These are phyloP conservation scores for Melanogrammus aeglefinus DNA, from an alignment of 2,797 vertebrate genomes.

Conservation along the genomic window DNA sequence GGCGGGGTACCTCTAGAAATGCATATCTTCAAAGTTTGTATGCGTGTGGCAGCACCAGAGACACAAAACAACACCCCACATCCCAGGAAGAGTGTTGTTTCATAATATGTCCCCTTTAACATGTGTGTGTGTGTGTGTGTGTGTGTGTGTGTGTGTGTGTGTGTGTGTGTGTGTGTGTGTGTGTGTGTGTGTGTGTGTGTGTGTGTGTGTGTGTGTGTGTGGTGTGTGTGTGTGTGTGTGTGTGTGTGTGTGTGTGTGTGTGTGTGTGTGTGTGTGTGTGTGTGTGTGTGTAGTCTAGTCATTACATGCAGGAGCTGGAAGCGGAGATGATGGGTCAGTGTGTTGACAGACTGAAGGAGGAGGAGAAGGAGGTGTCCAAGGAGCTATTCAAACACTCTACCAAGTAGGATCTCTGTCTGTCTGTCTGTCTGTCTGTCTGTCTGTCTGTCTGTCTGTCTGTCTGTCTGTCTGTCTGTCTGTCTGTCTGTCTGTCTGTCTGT, in stretches of 20 bases:
- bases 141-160: neutral
- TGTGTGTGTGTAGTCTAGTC: constrained; percentile 78
- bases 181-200: constrained; percentile 42
- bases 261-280: neutral
- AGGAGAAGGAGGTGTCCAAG: constrained; percentile 82
- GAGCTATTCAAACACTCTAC: constrained; percentile 95
- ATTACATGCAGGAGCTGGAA: constrained; percentile 85
- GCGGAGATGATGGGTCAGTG: constrained; percentile 81
- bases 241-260: neutral
- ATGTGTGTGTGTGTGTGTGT: neutral
- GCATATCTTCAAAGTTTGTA: too few species aligned
- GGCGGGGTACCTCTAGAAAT: too few species aligned
- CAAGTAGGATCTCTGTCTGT: constrained; percentile 74
- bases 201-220: constrained; percentile 7
- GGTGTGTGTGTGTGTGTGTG: neutral
- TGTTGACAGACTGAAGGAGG: constrained; percentile 70
- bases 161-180: constrained; percentile 1
- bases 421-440: neutral
- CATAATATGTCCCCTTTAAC: neutral
- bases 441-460: too few species aligned
- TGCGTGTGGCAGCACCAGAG: too few species aligned
- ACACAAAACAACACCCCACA: too few species aligned
- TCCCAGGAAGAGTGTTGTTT: too few species aligned
- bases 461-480: too few species aligned
- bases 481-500: too few species aligned